Conservation (phyloP, 1,140 invertebrate genomes). For the Habropoda laboriosa region DNA sequence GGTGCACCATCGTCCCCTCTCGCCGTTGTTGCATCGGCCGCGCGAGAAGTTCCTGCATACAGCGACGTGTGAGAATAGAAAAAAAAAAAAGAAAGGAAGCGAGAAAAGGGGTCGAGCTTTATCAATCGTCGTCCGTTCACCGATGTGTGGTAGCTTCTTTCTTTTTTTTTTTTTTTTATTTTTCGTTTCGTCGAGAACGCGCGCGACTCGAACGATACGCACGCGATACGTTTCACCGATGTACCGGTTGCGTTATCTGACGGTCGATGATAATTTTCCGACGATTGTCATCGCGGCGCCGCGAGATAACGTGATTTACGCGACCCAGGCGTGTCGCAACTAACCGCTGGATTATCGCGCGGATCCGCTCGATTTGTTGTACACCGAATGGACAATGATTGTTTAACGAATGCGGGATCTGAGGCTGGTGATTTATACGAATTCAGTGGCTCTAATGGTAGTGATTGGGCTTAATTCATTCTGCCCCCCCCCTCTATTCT, state of each 20-base stretch:
- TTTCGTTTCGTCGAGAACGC: too few species aligned
- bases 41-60: conserved; percentile 2
- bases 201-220: neutral
- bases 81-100: too few species aligned
- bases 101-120: neutral
- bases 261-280: neutral
- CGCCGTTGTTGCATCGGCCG: conserved; percentile 51
- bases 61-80: neutral
- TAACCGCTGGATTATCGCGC: neutral
- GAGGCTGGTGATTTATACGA: neutral
- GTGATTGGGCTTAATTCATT: too few species aligned
- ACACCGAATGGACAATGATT: neutral
- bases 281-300: neutral
- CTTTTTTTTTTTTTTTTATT: neutral
- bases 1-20: conserved; percentile 56
- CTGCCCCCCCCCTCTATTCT: too few species aligned
- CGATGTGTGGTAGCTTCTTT: neutral
- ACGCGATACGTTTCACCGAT: too few species aligned
- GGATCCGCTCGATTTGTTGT: conserved; percentile 1
- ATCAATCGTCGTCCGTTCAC: neutral
- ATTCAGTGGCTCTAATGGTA: neutral
- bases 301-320: conserved; percentile 15
- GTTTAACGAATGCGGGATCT: neutral
- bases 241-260: neutral
- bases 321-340: neutral